These are phyloP conservation scores for Pilophorus perplexus DNA, from an alignment of 2,888 invertebrate species.

Conservation along the genomic window DNA sequence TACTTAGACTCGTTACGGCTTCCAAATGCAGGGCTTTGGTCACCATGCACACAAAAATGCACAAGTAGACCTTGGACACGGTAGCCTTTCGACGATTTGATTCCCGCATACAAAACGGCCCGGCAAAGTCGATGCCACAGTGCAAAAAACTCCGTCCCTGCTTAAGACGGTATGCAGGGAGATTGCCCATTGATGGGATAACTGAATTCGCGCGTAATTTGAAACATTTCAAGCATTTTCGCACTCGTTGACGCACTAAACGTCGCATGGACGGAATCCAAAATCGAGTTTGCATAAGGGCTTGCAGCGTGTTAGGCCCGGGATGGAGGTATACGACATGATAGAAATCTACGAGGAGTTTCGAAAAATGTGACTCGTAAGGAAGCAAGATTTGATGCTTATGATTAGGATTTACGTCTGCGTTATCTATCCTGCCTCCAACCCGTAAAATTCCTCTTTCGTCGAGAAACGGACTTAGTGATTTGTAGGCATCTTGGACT, in stretches of 20 bases:
- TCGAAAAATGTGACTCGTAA: slow-evolving; percentile 3
- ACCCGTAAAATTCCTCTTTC: neutral
- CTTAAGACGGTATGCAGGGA: neutral
- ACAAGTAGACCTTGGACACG: neutral
- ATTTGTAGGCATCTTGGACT: too few species aligned
- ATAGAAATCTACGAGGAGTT: slow-evolving; percentile 30
- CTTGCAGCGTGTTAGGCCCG: too few species aligned
- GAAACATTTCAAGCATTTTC: neutral
- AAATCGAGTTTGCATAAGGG: neutral
- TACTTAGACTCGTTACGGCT: neutral
- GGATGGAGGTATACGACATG: slow-evolving; percentile 37
- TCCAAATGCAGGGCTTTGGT: slow-evolving; percentile 16
- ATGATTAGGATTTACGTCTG: neutral
- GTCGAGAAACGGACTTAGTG: slow-evolving; percentile 2
- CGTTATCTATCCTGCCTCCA: neutral
- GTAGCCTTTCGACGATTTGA: neutral
- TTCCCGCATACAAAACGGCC: neutral
- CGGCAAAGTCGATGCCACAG: slow-evolving; percentile 7
- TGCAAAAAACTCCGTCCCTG: neutral
- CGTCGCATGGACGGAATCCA: slow-evolving; percentile 6
- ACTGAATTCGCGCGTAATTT: neutral
- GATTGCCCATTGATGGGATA: neutral
- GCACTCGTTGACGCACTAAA: neutral
- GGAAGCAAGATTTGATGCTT: slow-evolving; percentile 38
- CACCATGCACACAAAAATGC: slow-evolving; percentile 3